A percentile compares a stretch with the other conserved stretches of the same genome.
Evolutionary conservation across 2,888 invertebrate genomes (phyloP).

Genomic region (Xestia ashworthii): DNA sequence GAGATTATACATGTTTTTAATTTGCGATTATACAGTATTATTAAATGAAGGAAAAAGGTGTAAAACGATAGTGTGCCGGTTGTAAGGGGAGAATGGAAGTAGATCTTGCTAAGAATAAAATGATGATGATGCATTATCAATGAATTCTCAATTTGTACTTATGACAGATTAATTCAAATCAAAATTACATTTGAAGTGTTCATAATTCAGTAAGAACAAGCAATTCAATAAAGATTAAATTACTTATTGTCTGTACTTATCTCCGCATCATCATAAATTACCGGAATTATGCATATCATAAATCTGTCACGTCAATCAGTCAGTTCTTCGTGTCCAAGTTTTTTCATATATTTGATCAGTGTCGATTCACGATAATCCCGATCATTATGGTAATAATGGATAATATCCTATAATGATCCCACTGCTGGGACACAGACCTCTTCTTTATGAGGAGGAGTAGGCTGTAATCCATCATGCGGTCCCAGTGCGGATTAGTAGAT

Average conservation of each 20-base stretch:
- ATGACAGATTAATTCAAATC: conserved; percentile 27
- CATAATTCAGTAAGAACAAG: conserved; percentile 24
- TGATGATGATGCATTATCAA: not conserved
- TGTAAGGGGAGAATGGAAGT: too few species aligned
- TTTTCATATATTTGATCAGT: conserved; percentile 42
- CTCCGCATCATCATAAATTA: conserved; percentile 54
- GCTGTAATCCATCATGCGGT: not conserved
- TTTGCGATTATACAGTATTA: conserved; percentile 13
- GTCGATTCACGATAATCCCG: conserved; percentile 36
- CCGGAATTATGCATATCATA: conserved; percentile 52
- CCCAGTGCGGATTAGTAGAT: not conserved
- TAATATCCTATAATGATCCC: not conserved
- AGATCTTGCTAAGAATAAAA: not conserved
- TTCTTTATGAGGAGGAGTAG: not conserved
- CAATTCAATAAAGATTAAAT: conserved; percentile 46
- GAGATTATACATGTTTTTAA: conserved; percentile 9
- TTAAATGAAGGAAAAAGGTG: not conserved
- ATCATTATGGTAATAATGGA: conserved; percentile 41
- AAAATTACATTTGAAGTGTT: conserved; percentile 31
- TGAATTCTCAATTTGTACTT: conserved; percentile 19
- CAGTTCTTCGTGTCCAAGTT: conserved; percentile 41
- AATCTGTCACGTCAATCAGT: conserved; percentile 60
- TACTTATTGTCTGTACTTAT: conserved; percentile 33
- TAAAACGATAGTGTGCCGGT: not conserved
- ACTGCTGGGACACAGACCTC: not conserved